Evolutionary conservation across 2,888 invertebrate species (phyloP).

Genomic region (Portevinia maculata): DNA sequence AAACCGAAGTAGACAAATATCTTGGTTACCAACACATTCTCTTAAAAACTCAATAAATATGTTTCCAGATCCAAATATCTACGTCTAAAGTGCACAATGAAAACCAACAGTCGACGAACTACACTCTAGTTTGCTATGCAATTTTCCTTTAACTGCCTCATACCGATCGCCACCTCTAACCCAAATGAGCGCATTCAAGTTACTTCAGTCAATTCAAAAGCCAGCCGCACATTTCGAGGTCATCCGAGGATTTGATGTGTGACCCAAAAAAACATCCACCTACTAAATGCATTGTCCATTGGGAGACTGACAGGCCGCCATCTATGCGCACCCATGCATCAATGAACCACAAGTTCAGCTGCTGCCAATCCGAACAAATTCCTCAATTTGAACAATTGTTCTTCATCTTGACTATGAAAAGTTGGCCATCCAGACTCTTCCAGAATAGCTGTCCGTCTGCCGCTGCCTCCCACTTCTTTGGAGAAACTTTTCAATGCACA

Average conservation of each 20-base stretch:
- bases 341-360: constrained; percentile 53
- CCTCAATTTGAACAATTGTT: constrained; percentile 70
- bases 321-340: constrained; percentile 54
- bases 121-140: constrained; percentile 5
- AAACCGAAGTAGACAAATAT: too few species aligned
- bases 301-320: constrained; percentile 55
- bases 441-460: constrained; percentile 3
- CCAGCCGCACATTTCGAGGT: constrained; percentile 48
- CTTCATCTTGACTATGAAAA: constrained; percentile 43
- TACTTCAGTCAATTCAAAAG: constrained; percentile 23
- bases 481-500: constrained; percentile 30
- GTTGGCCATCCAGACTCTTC: constrained; percentile 59
- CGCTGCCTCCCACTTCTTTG: constrained; percentile 16
- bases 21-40: too few species aligned
- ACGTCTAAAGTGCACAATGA: neutral
- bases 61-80: too few species aligned
- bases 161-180: constrained; percentile 39
- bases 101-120: neutral
- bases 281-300: constrained; percentile 71
- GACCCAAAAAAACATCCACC: constrained; percentile 64
- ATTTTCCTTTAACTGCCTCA: constrained; percentile 39
- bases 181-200: constrained; percentile 58
- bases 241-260: constrained; percentile 63
- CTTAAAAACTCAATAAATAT: too few species aligned
- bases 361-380: constrained; percentile 67